phyloP scores from a whole-genome alignment of 2,113 vertebrate species.

The Spheniscus mendiculus region DNA sequence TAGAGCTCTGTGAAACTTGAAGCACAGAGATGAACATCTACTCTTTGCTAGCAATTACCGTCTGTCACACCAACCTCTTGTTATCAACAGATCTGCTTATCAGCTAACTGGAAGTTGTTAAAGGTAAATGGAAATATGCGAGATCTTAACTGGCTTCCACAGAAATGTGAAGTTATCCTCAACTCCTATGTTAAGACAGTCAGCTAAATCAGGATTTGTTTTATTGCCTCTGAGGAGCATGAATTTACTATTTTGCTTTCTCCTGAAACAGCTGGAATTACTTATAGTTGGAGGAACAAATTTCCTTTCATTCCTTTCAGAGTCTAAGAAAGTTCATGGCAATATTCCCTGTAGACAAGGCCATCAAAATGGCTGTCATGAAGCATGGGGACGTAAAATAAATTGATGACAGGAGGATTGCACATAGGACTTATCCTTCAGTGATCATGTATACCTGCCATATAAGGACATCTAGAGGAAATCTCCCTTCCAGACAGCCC shows the following conservation, averaged over 20 bases:
- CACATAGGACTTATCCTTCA: background rate
- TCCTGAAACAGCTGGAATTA: background rate
- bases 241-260: background rate
- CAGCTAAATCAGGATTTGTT: background rate
- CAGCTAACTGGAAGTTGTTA: background rate
- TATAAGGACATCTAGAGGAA: constrained; percentile 30
- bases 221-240: background rate
- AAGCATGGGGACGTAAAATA: background rate
- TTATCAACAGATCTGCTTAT: background rate
- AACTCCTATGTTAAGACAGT: background rate
- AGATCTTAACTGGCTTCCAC: background rate
- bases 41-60: background rate
- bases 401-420: constrained; percentile 1
- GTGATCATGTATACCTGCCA: background rate
- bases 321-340: background rate
- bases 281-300: background rate
- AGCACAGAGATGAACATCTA: background rate
- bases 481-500: constrained; percentile 21
- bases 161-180: background rate
- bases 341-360: background rate
- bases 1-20: background rate
- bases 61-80: background rate
- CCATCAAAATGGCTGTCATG: constrained; percentile 13
- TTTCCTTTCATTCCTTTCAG: constrained; percentile 2
- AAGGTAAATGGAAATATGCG: background rate